Evolutionary conservation across 2,888 invertebrate species (phyloP).

Genomic region (Tanytarsus gracilentus): DNA sequence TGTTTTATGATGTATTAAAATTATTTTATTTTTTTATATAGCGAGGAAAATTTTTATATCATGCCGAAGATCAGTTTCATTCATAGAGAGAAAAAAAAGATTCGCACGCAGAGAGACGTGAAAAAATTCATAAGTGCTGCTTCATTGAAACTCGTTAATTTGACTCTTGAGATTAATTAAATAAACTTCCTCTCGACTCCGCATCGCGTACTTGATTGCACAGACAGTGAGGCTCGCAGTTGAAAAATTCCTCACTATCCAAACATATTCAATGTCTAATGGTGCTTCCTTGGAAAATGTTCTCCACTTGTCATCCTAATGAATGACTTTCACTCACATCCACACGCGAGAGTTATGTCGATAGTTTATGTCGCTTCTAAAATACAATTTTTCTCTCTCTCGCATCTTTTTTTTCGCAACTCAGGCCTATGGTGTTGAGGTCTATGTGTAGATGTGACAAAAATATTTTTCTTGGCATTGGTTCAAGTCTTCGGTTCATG

Average conservation of each 20-base stretch:
- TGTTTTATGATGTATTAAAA: no score
- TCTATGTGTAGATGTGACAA: slow-evolving; percentile 2
- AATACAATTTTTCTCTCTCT: not conserved
- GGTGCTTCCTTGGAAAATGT: no score
- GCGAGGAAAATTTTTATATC: no score
- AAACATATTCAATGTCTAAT: no score
- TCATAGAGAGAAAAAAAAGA: no score
- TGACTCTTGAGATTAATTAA: not conserved
- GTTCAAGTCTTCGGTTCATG: slow-evolving; percentile 9
- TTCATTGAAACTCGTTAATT: slow-evolving; percentile 1
- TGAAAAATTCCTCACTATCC: not conserved
- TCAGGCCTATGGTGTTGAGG: not conserved
- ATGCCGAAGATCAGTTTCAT: no score
- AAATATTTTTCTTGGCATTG: slow-evolving; percentile 25
- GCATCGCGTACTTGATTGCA: not conserved
- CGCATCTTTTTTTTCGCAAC: not conserved
- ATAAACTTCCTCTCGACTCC: not conserved
- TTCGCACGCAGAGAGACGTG: no score
- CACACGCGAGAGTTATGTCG: slow-evolving; percentile 10
- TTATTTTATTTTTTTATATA: no score
- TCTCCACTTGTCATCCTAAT: not conserved
- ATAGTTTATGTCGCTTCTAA: not conserved
- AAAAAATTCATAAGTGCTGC: no score
- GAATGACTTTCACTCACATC: slow-evolving; percentile 7
- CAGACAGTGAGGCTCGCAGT: not conserved